Evolutionary conservation across 1,140 invertebrate genomes (phyloP).

Genomic region (Drosophila lacertosa): DNA sequence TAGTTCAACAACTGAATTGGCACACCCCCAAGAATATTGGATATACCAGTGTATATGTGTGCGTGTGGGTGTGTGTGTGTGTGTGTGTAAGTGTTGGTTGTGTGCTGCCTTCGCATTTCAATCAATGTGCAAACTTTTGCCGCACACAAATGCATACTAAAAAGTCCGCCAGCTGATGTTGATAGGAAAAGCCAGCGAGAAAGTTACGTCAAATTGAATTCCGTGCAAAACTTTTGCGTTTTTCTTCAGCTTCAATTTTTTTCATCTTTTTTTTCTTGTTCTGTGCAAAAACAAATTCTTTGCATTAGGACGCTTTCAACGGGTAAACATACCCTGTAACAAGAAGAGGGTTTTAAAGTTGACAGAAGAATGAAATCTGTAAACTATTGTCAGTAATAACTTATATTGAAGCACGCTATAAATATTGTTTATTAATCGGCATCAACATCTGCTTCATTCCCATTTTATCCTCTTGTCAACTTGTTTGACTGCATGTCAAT

Average conservation of each 20-base stretch:
- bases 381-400: too few species aligned
- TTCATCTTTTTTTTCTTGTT: slow-evolving; percentile 28
- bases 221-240: slow-evolving; percentile 54
- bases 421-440: too few species aligned
- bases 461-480: too few species aligned
- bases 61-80: slow-evolving; percentile 1
- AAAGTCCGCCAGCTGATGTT: slow-evolving; percentile 62
- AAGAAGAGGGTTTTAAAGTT: too few species aligned
- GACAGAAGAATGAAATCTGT: too few species aligned
- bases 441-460: too few species aligned
- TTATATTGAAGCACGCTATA: too few species aligned
- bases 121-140: slow-evolving; percentile 68
- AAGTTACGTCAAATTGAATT: slow-evolving; percentile 76
- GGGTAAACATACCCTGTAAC: slow-evolving; percentile 15
- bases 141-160: slow-evolving; percentile 62
- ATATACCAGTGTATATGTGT: slow-evolving; percentile 20
- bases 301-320: neutral
- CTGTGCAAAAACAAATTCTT: slow-evolving; percentile 19
- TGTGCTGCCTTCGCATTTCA: slow-evolving; percentile 56
- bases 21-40: slow-evolving; percentile 30
- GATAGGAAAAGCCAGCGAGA: slow-evolving; percentile 36
- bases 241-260: slow-evolving; percentile 34
- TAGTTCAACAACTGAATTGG: slow-evolving; percentile 74
- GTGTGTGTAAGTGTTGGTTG: slow-evolving; percentile 2
- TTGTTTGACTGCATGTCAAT: too few species aligned